Base-by-base conservation (phyloP, 2,113 vertebrate genomes). In the Trochalopteron elliotii region DNA sequence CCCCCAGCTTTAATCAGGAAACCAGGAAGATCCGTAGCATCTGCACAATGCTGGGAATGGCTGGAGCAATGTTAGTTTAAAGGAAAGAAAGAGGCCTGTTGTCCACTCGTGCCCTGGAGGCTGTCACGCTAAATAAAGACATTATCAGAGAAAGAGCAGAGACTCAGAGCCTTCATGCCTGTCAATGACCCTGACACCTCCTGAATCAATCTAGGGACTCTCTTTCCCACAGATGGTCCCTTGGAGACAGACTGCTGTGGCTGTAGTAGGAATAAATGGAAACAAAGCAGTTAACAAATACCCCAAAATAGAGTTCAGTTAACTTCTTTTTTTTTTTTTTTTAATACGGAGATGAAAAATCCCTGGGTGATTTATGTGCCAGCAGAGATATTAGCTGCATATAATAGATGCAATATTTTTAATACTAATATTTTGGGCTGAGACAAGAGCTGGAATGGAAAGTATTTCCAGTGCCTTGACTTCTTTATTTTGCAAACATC, bases 401-500 rank as follows among this genome's bases (percentile, higher is more conserved):
- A 93, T 94, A 96, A 95, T 85, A 95, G 93, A 95, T 70, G 85
- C 79, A 95, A 91, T 96, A 97, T 94, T 96, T 97, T 97, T 97
- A 95, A 96, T 93, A 87, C 89, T 96, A 92, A 96, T 96, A 97
- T 97, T 97, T 95, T 96, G 83, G 80, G 90, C 96, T 87, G 95
- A 91, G 94, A 96, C 94, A 78, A 93, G 95, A 91, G 89, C 0
- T 15, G 89, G 96, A 97, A 96, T 95, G 92, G 96, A 97, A 97
- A 97, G 83, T 95, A 96, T 97, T 97, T 96, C 92, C 92, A 97
- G 88, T 81, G 96, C 92, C 91, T 96, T 95, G 96, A 92, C 96
- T 96, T 97, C 95, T 96, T 93, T 96, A 97, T 96, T 97, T 96
- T 96, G 95, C 96, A 97, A 97, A 97, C 96, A 96, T 96, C 92